A percentile compares a stretch with the other conserved stretches of the same genome.
Conservation (phyloP, 2,888 invertebrate genomes). For the Ornithoptera priamus region DNA sequence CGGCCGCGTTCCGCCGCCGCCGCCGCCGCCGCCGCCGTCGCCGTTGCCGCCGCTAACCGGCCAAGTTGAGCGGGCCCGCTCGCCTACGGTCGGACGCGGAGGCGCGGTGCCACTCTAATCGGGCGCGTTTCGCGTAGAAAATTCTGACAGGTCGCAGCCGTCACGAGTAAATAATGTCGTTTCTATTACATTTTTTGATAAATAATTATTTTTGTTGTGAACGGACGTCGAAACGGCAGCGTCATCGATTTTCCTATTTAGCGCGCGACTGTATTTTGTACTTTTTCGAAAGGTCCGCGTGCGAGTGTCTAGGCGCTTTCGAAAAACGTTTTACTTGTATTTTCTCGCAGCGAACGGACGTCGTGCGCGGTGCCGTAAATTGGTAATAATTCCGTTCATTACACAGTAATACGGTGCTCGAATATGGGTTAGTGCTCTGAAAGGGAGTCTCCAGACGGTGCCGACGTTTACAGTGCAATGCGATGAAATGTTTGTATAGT, state of each 20-base stretch:
- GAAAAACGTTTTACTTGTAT: slow-evolving; percentile 75
- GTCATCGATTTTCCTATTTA: slow-evolving; percentile 79
- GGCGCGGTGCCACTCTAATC: slow-evolving; percentile 41
- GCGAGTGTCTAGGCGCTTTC: slow-evolving; percentile 72
- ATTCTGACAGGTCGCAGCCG: slow-evolving; percentile 75
- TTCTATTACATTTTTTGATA: slow-evolving; percentile 80
- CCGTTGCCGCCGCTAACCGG: slow-evolving; percentile 49
- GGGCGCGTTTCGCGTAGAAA: slow-evolving; percentile 64
- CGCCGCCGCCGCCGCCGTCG: slow-evolving; percentile 32
- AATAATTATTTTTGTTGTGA: slow-evolving; percentile 76
- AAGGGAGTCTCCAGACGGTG: slow-evolving; percentile 57
- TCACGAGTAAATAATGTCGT: slow-evolving; percentile 77
- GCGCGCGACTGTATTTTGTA: slow-evolving; percentile 72
- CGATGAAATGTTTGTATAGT: slow-evolving; percentile 52
- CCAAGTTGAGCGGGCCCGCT: slow-evolving; percentile 48
- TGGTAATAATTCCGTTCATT: slow-evolving; percentile 78
- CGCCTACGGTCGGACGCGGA: slow-evolving; percentile 35
- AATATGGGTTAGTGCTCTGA: slow-evolving; percentile 74
- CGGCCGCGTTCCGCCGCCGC: slow-evolving; percentile 55
- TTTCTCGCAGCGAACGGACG: slow-evolving; percentile 72
- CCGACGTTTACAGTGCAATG: slow-evolving; percentile 59
- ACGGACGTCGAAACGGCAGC: slow-evolving; percentile 65
- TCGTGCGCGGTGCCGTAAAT: slow-evolving; percentile 72
- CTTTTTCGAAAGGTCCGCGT: slow-evolving; percentile 75
- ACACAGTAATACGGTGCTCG: slow-evolving; percentile 71